Conservation (phyloP, 2,888 invertebrate genomes). For the Polietes domitor region DNA sequence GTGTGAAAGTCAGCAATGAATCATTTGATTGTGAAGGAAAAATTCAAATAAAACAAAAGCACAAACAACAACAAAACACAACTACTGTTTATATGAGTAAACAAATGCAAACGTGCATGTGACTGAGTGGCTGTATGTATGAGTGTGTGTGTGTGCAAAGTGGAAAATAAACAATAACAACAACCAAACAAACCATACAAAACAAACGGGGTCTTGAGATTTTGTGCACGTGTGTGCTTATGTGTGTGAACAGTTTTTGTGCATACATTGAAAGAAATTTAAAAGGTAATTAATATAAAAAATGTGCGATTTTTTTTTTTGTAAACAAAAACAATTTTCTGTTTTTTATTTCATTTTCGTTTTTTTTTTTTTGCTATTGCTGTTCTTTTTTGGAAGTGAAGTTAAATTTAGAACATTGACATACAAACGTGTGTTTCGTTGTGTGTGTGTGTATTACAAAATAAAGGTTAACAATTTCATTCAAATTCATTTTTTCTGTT, state of each 20-base stretch:
- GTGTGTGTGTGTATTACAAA: neutral
- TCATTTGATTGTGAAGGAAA: constrained; percentile 45
- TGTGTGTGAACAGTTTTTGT: neutral
- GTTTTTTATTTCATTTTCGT: neutral
- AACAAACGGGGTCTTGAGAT: constrained; percentile 71
- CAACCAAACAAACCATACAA: constrained; percentile 44
- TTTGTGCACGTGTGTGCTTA: constrained; percentile 54
- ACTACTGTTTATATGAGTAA: constrained; percentile 35
- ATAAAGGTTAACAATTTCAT: neutral
- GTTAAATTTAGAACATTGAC: neutral
- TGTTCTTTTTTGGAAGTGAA: neutral
- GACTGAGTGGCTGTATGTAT: constrained; percentile 27
- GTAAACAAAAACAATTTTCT: neutral
- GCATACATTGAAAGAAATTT: constrained; percentile 2
- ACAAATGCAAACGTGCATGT: constrained; percentile 51
- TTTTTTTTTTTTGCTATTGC: neutral
- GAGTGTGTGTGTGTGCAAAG: constrained; percentile 34
- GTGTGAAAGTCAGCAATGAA: constrained; percentile 19
- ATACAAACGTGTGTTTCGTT: neutral
- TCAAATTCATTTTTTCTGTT: neutral
- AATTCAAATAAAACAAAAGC: constrained; percentile 10
- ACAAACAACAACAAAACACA: constrained; percentile 33
- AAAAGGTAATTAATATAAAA: constrained; percentile 37
- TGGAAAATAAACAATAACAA: constrained; percentile 40
- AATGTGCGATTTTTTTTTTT: too few species aligned